Evolutionary conservation across 2,113 vertebrate genomes (phyloP).

Genomic region (Menura novaehollandiae): DNA sequence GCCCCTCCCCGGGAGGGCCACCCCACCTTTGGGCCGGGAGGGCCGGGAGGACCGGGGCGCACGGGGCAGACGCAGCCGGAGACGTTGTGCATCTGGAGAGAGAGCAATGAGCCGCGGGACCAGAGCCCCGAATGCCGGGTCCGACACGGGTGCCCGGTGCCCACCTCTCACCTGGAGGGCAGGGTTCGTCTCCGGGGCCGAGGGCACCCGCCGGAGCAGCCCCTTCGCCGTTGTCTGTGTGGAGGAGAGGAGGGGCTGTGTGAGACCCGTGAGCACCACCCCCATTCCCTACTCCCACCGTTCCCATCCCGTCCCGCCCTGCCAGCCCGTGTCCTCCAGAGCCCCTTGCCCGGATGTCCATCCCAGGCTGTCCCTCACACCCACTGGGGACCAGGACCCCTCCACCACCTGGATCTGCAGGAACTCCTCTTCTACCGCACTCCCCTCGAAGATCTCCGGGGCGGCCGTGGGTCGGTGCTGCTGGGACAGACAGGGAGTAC

Average conservation of each 20-base stretch:
- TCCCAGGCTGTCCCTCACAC: not conserved
- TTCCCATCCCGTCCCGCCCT: rapidly evolving
- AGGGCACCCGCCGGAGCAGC: not conserved
- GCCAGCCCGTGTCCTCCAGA: not conserved
- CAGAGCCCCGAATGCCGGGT: rapidly evolving
- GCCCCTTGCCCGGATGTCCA: not conserved
- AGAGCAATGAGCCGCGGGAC: rapidly evolving
- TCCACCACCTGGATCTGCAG: conserved; percentile 41
- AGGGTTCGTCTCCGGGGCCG: rapidly evolving
- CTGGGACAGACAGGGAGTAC: not conserved
- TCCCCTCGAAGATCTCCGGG: conserved; percentile 12
- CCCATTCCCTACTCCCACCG: not conserved
- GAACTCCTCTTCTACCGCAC: conserved; percentile 44
- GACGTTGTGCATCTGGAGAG: not conserved
- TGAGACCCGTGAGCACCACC: not conserved
- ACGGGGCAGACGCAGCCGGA: conserved; percentile 49
- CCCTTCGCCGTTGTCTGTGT: not conserved
- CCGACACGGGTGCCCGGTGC: rapidly evolving
- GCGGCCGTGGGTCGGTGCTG: not conserved
- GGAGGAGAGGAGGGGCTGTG: not conserved
- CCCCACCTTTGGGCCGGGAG: conserved; percentile 32
- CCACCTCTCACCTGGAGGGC: not conserved
- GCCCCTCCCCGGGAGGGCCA: rapidly evolving
- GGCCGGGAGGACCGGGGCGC: conserved; percentile 7
- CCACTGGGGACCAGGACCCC: not conserved